Evolutionary conservation across 92 coral and sea anemone genomes (phyloP).

Genomic region (Porites lobata): DNA sequence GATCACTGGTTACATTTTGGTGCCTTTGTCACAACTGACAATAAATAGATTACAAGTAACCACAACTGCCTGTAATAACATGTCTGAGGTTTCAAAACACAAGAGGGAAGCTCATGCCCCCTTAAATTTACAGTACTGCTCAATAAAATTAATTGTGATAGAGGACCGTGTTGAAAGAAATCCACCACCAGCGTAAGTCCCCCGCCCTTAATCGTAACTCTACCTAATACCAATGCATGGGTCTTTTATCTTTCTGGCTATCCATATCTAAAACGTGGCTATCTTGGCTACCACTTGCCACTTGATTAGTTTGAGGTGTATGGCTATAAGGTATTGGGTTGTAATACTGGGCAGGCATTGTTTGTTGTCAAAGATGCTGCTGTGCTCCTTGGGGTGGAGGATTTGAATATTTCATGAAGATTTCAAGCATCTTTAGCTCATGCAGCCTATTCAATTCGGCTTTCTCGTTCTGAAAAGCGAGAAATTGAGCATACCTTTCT

Average conservation of each 20-base stretch:
- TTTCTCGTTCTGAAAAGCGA: slow-evolving; percentile 55
- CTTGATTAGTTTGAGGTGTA: slow-evolving; percentile 14
- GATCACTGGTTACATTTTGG: background rate
- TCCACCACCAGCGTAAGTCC: slow-evolving; percentile 2
- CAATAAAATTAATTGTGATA: background rate
- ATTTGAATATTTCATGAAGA: slow-evolving; percentile 51
- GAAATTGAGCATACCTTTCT: slow-evolving; percentile 56
- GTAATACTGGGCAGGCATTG: slow-evolving; percentile 11
- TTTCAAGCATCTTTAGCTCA: slow-evolving; percentile 53
- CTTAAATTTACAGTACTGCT: background rate
- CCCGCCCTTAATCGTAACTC: background rate
- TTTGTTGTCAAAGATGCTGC: slow-evolving; percentile 22
- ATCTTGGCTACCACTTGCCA: slow-evolving; percentile 28
- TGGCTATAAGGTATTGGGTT: slow-evolving; percentile 19
- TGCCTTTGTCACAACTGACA: background rate
- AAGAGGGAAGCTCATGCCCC: background rate
- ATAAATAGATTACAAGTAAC: slow-evolving; percentile 36
- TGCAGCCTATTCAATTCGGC: slow-evolving; percentile 64
- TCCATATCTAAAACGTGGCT: slow-evolving; percentile 50
- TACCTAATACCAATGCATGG: slow-evolving; percentile 47
- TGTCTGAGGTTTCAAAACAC: slow-evolving; percentile 8
- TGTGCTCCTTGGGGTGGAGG: slow-evolving; percentile 38
- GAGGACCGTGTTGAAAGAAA: background rate
- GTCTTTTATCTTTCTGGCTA: slow-evolving; percentile 34
- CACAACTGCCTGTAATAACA: slow-evolving; percentile 48